Base-by-base conservation (phyloP, 2,797 vertebrate species). In the Glyptemys insculpta region DNA sequence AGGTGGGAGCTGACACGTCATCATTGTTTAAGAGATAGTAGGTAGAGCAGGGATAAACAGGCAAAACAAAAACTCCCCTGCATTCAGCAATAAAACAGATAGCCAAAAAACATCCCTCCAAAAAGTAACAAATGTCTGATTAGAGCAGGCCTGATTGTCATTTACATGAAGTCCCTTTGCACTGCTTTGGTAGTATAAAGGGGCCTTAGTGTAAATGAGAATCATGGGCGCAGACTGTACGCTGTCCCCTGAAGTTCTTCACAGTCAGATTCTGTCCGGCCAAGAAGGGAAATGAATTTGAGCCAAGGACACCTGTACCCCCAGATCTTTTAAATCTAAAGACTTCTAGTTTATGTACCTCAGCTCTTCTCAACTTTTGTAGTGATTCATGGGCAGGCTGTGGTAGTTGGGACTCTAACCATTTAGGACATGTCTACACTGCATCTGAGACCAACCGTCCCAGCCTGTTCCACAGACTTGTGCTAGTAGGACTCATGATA, bases 71-170 rank as follows among this genome's bases (percentile, higher is more conserved):
- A 41, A 23, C 37, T 74, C 18, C 19, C 37, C 21, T 41, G 23
- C 5, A 79, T 53, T 27, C 68, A 23, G 7, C 56, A 0, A 0
- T 53, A 88, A 79, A 34, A 19, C 49, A 23, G 4, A 1, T 14
- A 92, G 62, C 34, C 53, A 49, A 56, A 8, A 47, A 19, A n/a
- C 29, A 16, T 23, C 56, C 19, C 4, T 62, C 41, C 7, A 59
- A 50, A 50, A 12, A 12, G 4, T 65, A 18, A 52, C 34, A 79
- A 1, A 3, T 68, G 11, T 25, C n/a, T 72, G 68, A 72, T 5
- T 56, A 9, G 29, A 78, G 81, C 29, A 0, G 0, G 47, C 14
- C 41, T 12, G 74, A 27, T 41, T 29, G 29, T 68, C 1, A 57
- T 27, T 37, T 41, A 41, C 37, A 72, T 62, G 12, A 62, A 62